Base-by-base conservation (phyloP, 2,113 vertebrate genomes). In the Stegostoma tigrinum region DNA sequence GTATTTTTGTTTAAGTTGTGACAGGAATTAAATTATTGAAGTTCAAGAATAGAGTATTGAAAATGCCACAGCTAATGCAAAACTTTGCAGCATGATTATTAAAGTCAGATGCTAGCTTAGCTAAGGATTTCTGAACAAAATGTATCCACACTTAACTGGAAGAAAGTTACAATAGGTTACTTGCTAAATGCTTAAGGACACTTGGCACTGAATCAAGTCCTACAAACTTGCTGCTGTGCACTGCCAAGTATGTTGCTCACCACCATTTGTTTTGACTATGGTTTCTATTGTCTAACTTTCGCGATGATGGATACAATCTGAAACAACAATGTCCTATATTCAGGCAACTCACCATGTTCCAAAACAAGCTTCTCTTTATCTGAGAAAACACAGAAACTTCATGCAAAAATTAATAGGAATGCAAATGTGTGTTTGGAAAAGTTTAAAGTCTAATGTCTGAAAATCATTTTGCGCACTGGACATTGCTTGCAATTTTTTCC, bases 311-410 rank as follows among this genome's bases (percentile, higher is more conserved):
- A 95, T 95, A 95, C 94, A 95, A 95, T 95, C 94, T 95, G 94
- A 95, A 95, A 95, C 94, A 95, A 72, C 94, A 95, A 95, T 48
- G 94, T 95, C 94, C 94, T 95, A 95, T 95, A 95, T 95, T 95
- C 75, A 95, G 94, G 67, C 94, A 95, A 95, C 42, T 72, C 68
- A 95, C 94, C 45, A 75, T 95, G 94, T 95, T 95, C 94, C 94
- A 95, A 95, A 95, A 95, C 94, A 95, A 95, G 94, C 42, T 95
- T 72, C 68, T 95, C 68, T 72, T 72, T 95, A 95, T 95, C 94
- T 95, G 38, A 42, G 68, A 27, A 72, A 95, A 75, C 94, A 72
- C 24, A 48, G 42, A 52, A 72, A 52, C 27, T 72, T 72, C 72
- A 95, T 95, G 66, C 42, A 70, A 23, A 67, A 94, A 94, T 70